phyloP scores from a whole-genome alignment of 2,113 vertebrate species.

The Pluvialis apricaria region DNA sequence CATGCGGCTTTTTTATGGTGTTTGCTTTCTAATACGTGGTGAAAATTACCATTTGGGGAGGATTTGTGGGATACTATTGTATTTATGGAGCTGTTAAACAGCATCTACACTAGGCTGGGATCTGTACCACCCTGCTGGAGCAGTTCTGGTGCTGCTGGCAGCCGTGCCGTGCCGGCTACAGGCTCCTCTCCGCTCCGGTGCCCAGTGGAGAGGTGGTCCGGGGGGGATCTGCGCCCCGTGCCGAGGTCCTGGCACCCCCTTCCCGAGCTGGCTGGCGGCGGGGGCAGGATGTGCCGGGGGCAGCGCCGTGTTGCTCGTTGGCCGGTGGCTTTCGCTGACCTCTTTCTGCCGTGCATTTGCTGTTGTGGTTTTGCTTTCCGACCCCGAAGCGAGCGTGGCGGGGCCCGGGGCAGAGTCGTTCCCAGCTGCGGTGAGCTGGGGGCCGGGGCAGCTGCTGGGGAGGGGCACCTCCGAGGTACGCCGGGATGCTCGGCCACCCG shows the following conservation, averaged over 20 bases:
- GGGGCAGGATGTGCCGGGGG: neutral
- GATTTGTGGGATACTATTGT: conserved; percentile 14
- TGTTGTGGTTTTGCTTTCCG: conserved; percentile 29
- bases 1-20: conserved; percentile 13
- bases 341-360: neutral
- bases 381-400: fast-evolving
- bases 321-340: neutral
- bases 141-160: neutral
- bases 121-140: neutral
- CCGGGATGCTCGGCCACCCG: fast-evolving
- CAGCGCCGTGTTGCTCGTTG: fast-evolving
- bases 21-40: conserved; percentile 10
- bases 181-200: neutral
- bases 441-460: neutral
- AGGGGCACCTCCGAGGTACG: too few relatives aligned
- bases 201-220: neutral
- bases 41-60: neutral
- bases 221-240: fast-evolving
- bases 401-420: neutral
- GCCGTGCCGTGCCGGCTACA: neutral
- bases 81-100: conserved; percentile 4
- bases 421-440: neutral
- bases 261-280: fast-evolving
- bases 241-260: neutral
- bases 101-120: neutral